Evolutionary conservation across 2,888 invertebrate species (phyloP), one percentile per base, ranked within the genome.

Genomic region (Seladonia tumulorum): DNA sequence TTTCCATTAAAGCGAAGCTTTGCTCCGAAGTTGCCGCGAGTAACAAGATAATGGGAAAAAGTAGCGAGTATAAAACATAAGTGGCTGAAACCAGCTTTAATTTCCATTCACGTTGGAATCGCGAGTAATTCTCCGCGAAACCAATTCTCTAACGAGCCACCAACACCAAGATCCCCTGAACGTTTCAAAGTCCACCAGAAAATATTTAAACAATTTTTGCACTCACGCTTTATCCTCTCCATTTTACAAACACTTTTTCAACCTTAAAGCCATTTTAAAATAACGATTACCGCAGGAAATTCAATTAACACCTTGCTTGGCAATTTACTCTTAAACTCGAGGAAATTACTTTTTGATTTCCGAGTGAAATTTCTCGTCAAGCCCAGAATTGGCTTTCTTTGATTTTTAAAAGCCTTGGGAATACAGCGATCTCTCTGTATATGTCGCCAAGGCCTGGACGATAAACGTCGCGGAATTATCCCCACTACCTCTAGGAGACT

Each of bases 31-130:
- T 76, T 83, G 83, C 80, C 82, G 73, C 75, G 82, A 88, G 78
- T 87, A 85, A 89, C 74, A 47, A 76, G 82, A 90, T 88, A 83
- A 88, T 86, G 83, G 63, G 83, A 78, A 82, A 82, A 83, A 79
- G 82, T 78, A 83, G 75, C 68, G 57, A 35, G 68, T 70, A 76
- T 73, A 83, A 79, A 85, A 42, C 76, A 49, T 75, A 87, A 87
- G 81, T 60, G 76, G 76, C 47, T 71, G 76, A 71, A 77, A 87
- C 84, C 72, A 81, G 82, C 82, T 68, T 82, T 86, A 85, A 88
- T 87, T 87, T 88, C 81, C 83, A 86, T 86, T 84, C 83, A 83
- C 80, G 74, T 82, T 73, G 60, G 73, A 73, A 70, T 57, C 60
- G 60, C 63, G 73, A 76, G 53, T 63, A 63, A 63, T 29, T 29